phyloP scores from a whole-genome alignment of 2,797 vertebrate genomes.

The Clarias laeviceps region DNA sequence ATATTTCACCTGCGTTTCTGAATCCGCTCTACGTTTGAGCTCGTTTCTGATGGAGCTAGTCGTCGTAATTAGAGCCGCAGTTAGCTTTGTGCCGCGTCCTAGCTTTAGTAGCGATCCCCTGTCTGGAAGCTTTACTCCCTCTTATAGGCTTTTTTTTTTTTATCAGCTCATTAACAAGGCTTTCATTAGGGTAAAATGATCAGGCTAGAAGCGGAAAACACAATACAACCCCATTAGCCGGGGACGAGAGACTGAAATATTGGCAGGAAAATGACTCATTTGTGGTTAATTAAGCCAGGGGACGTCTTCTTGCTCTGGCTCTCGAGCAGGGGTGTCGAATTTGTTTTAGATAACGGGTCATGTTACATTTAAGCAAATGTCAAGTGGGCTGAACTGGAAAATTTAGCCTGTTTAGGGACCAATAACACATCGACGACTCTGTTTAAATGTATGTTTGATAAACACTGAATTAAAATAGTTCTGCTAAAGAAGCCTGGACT shows the following conservation, averaged over 20 bases:
- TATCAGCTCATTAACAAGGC: slow-evolving; percentile 20
- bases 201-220: not conserved
- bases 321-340: not conserved
- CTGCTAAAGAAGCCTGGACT: too few relatives aligned
- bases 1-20: not conserved
- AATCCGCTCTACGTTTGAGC: not conserved
- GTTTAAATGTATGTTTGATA: not conserved
- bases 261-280: slow-evolving; percentile 19
- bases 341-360: not conserved
- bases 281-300: slow-evolving; percentile 9
- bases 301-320: not conserved
- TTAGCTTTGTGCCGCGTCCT: not conserved
- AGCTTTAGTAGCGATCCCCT: not conserved
- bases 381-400: not conserved
- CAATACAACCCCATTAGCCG: not conserved
- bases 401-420: not conserved
- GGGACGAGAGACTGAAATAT: slow-evolving; percentile 9
- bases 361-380: not conserved
- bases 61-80: not conserved
- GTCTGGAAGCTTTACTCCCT: not conserved
- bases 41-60: not conserved
- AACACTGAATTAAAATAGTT: too few relatives aligned
- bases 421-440: not conserved
- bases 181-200: slow-evolving; percentile 19
- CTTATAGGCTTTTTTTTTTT: not conserved